phyloP scores from a whole-genome alignment of 2,888 invertebrate species.

The Elmis aenea region DNA sequence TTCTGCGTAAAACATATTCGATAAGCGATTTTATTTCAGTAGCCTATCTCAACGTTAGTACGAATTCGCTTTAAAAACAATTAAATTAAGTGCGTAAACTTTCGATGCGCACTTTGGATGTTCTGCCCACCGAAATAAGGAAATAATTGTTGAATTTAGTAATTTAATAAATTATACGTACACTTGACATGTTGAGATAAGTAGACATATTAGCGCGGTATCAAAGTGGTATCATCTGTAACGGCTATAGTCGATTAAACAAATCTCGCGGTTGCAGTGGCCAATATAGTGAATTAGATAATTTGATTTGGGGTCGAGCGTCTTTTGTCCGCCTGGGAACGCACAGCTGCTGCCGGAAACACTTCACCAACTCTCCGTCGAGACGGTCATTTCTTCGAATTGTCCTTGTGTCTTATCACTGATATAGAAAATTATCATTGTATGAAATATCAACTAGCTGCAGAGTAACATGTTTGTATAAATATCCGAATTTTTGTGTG shows the following conservation, averaged over 20 bases:
- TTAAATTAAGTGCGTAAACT: no score
- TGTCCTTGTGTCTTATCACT: not conserved
- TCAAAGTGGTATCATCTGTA: slow-evolving; percentile 33
- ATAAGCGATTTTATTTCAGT: no score
- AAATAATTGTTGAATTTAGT: no score
- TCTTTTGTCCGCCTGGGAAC: slow-evolving; percentile 48
- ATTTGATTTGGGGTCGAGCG: slow-evolving; percentile 47
- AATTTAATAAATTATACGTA: no score
- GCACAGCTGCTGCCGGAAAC: slow-evolving; percentile 45
- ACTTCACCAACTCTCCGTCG: slow-evolving; percentile 35
- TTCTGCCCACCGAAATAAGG: no score
- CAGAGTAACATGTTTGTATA: no score
- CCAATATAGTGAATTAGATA: slow-evolving; percentile 48
- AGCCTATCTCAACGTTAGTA: no score
- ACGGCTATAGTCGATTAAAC: slow-evolving; percentile 37
- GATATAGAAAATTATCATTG: not conserved
- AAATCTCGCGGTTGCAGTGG: slow-evolving; percentile 40
- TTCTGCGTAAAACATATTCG: no score
- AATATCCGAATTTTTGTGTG: no score
- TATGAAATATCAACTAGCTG: not conserved
- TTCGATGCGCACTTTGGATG: no score
- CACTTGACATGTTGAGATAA: not conserved
- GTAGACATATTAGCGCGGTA: slow-evolving; percentile 1
- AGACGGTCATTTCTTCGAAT: slow-evolving; percentile 17
- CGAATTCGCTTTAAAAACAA: no score